Evolutionary conservation across 2,113 vertebrate species (phyloP).

Genomic region (Lonchura striata): DNA sequence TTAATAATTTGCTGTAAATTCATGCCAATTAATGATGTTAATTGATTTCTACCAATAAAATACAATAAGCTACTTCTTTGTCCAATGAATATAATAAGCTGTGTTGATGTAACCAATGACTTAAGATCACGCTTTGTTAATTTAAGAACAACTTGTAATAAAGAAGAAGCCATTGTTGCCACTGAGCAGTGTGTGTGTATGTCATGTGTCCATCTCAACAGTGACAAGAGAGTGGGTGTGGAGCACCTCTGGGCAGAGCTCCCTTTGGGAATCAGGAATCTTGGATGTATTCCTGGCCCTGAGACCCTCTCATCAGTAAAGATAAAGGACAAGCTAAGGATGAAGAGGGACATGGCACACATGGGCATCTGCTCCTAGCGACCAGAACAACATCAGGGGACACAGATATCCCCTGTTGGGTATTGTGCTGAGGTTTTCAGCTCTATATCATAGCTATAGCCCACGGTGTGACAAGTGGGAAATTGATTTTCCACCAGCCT

Average conservation of each 20-base stretch:
- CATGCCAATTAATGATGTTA: background rate
- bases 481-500: background rate
- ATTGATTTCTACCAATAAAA: background rate
- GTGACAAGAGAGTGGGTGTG: rapidly evolving
- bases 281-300: background rate
- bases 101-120: background rate
- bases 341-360: background rate
- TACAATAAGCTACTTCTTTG: background rate
- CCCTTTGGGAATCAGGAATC: too few relatives aligned
- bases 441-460: rapidly evolving
- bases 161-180: background rate
- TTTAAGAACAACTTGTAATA: background rate
- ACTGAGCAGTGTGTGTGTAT: background rate
- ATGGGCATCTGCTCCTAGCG: background rate
- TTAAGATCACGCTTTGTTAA: background rate
- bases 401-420: background rate
- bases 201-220: background rate
- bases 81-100: background rate
- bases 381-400: background rate
- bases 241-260: background rate
- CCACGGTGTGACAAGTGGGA: background rate
- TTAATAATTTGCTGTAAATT: background rate
- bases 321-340: background rate
- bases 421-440: background rate
- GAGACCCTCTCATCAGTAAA: background rate